These are phyloP conservation scores for Nannobrachium achirus DNA, from an alignment of 2,113 vertebrate genomes.

Conservation along the genomic window DNA sequence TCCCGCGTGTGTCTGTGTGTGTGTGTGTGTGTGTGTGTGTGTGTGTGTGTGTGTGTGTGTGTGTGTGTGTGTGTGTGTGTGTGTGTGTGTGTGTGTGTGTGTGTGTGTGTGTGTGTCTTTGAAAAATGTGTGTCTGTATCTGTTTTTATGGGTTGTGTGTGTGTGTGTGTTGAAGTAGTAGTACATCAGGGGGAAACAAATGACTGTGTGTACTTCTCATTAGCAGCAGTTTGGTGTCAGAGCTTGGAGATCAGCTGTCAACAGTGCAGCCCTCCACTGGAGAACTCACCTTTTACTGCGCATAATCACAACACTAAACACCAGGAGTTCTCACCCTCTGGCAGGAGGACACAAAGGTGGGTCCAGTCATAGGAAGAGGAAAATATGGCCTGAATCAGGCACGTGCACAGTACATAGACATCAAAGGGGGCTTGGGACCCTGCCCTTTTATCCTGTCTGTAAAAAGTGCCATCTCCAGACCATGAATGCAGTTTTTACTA, in stretches of 20 bases:
- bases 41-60: not conserved
- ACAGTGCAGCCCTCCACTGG: conserved; percentile 27
- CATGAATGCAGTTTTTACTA: too few species aligned
- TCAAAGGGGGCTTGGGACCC: too few species aligned
- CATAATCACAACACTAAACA: conserved; percentile 67
- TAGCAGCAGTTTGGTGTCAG: conserved; percentile 73
- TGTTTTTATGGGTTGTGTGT: not conserved
- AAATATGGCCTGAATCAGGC: too few species aligned
- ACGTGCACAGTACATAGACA: too few species aligned
- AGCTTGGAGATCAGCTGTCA: conserved; percentile 69
- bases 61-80: not conserved
- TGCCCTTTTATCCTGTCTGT: too few species aligned
- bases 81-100: not conserved
- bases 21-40: conserved; percentile 3
- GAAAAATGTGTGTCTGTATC: too few species aligned
- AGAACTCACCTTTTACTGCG: conserved; percentile 65
- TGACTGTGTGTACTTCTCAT: conserved; percentile 76
- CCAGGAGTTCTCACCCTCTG: conserved; percentile 13
- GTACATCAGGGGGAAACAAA: conserved; percentile 73
- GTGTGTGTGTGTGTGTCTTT: not conserved
- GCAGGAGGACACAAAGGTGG: too few species aligned
- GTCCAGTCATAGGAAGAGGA: too few species aligned
- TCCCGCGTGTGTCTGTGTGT: conserved; percentile 30
- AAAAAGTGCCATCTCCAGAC: too few species aligned
- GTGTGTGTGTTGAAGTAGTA: conserved; percentile 17